phyloP scores from a whole-genome alignment of 1,140 invertebrate genomes.

The Gonioctena quinquepunctata region DNA sequence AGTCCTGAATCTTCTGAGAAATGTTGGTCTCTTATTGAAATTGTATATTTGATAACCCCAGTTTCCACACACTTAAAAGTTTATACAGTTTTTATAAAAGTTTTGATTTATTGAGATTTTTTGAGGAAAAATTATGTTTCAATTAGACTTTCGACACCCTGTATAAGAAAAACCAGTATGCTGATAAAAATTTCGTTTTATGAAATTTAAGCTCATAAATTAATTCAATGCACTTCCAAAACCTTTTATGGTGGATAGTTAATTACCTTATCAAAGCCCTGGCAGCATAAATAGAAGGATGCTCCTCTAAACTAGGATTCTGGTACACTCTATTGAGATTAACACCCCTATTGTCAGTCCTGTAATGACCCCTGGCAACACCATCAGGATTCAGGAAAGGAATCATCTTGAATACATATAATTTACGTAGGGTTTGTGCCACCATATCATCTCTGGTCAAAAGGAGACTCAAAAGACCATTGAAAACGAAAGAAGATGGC shows the following conservation, averaged over 20 bases:
- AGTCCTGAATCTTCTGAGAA: too few relatives aligned
- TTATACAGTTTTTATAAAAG: too few relatives aligned
- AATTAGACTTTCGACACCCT: too few relatives aligned
- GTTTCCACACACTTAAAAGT: too few relatives aligned
- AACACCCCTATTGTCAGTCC: conserved; percentile 86
- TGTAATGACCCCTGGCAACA: conserved; percentile 85
- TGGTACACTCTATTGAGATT: conserved; percentile 89
- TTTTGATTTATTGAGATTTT: too few relatives aligned
- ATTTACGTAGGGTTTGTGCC: conserved; percentile 70
- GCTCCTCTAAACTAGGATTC: conserved; percentile 72
- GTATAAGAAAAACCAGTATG: too few relatives aligned
- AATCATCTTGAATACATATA: conserved; percentile 90
- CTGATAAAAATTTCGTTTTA: too few relatives aligned
- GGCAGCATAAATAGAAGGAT: conserved; percentile 84
- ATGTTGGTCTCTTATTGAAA: too few relatives aligned
- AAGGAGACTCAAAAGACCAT: conserved; percentile 84
- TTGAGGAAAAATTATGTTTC: too few relatives aligned
- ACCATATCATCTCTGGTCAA: conserved; percentile 76
- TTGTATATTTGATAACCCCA: too few relatives aligned
- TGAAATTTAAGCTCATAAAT: too few relatives aligned
- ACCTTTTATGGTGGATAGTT: not conserved
- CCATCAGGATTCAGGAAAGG: conserved; percentile 94
- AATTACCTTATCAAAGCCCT: conserved; percentile 70
- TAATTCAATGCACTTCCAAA: not conserved
- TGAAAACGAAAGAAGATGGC: conserved; percentile 92